Percentiles rank a stretch among this genome's conserved stretches.
These are phyloP conservation scores for Gadopsis bispinosus DNA, from an alignment of 2,797 vertebrate genomes.

Conservation along the genomic window DNA sequence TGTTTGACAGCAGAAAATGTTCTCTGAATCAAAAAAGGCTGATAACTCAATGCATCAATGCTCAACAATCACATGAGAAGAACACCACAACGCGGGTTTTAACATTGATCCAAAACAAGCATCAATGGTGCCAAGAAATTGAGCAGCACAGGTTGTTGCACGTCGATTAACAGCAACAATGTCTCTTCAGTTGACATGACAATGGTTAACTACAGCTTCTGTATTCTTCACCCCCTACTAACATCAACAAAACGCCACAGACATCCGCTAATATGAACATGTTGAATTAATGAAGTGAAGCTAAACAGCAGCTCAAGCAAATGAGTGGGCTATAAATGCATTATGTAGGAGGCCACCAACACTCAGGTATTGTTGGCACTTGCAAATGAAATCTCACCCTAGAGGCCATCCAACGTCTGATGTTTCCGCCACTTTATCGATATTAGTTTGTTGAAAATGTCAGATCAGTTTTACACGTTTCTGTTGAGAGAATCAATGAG, in stretches of 20 bases:
- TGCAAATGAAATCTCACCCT: background rate
- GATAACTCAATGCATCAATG: background rate
- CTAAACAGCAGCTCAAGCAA: background rate
- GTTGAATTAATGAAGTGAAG: background rate
- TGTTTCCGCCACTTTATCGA: conserved; percentile 2
- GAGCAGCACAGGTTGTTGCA: too few species aligned
- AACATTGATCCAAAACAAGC: too few species aligned
- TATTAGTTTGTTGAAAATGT: background rate
- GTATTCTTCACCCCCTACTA: too few species aligned
- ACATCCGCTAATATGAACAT: background rate
- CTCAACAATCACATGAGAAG: background rate
- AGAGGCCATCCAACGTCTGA: background rate
- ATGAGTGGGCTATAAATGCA: background rate
- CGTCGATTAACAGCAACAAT: too few species aligned
- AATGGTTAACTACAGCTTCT: too few species aligned
- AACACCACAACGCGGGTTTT: too few species aligned
- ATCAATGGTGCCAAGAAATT: too few species aligned
- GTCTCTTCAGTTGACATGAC: too few species aligned
- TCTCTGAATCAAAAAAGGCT: background rate
- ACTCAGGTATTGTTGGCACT: background rate
- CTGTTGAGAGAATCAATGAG: conserved; percentile 5
- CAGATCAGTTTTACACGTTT: conserved; percentile 3
- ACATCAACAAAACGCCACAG: too few species aligned
- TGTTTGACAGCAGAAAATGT: background rate
- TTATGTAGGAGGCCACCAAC: background rate